Base-by-base conservation (phyloP, 1,140 invertebrate species). In the Bradynema listronoti region DNA sequence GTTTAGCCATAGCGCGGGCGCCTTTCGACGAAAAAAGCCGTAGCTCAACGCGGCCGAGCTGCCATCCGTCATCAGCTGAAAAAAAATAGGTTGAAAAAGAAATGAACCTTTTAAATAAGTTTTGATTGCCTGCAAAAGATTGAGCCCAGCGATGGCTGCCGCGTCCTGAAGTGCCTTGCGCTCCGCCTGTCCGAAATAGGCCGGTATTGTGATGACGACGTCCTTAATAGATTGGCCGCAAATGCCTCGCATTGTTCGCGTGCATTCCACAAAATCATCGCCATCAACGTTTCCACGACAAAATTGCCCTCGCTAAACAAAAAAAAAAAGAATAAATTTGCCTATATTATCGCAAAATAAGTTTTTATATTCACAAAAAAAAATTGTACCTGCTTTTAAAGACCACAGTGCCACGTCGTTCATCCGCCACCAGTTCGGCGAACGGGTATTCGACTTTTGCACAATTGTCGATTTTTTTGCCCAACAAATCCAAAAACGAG, bases 141-240 rank as follows among this genome's bases (percentile, higher is more conserved):
- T 95, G 0, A 98, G 78, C 3, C 87, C 88, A 36, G 90, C 89
- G 42, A 99, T 80, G 56, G 90, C 83, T 0, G 91, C 94, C 4
- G 94, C 89, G 66, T 87, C 83, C 0, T 88, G 72, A 34, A 99
- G 73, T 3, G 91, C 88, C 63, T 85, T 82, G 4, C 94, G 83
- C 79, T 99, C 93, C 2, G 87, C 88, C 81, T 98, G 93, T 73
- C 90, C 95, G 79, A 95, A 97, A 80, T 86, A 98, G 0, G 89
- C 85, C 32, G 95, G 95, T 0, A 98, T 89, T 0, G 90, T 93
- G 46, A 99, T 86, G 0, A 98, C 92, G 73, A 86, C 88, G 80
- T 98, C 93, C 68, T 87, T 91, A 14, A 97, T 88, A n/a, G 83
- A 80, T 32, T 77, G 72, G 2, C 68, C 73, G 76, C 74, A 53